Percentiles rank a stretch among this genome's conserved stretches.
Evolutionary conservation across 1,140 invertebrate species (phyloP).

Genomic region (Spodoptera litura): DNA sequence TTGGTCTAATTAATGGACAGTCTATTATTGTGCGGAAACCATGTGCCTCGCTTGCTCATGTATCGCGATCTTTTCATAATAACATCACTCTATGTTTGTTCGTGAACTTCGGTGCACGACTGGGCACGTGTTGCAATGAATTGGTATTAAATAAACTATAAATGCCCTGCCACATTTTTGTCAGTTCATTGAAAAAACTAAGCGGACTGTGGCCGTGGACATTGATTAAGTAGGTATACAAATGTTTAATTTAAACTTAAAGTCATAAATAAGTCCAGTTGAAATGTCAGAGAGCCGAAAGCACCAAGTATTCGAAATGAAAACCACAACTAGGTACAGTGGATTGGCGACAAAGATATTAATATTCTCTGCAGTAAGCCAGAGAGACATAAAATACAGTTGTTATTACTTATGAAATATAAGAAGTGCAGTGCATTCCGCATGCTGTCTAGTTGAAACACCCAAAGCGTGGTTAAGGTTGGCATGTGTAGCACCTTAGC

Average conservation of each 20-base stretch:
- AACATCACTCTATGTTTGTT: constrained; percentile 8
- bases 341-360: constrained; percentile 16
- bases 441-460: neutral
- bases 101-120: constrained; percentile 6
- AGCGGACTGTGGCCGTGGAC: neutral
- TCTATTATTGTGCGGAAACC: constrained; percentile 71
- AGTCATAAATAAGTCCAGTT: constrained; percentile 1
- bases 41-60: constrained; percentile 56
- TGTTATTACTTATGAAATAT: constrained; percentile 8
- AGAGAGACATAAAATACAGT: constrained; percentile 20
- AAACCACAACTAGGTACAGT: neutral
- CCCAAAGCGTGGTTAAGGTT: constrained; percentile 44
- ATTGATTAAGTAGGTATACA: neutral
- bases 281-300: neutral
- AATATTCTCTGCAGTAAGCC: constrained; percentile 2
- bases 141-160: neutral
- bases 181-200: neutral
- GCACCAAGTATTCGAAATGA: neutral
- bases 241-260: neutral
- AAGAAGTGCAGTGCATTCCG: constrained; percentile 29
- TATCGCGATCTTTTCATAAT: constrained; percentile 30
- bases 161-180: neutral
- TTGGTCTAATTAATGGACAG: constrained; percentile 79
- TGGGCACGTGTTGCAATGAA: constrained; percentile 1
- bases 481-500: constrained; percentile 44